Evolutionary conservation across 2,113 vertebrate genomes (phyloP).

Genomic region (Nettapus auritus): DNA sequence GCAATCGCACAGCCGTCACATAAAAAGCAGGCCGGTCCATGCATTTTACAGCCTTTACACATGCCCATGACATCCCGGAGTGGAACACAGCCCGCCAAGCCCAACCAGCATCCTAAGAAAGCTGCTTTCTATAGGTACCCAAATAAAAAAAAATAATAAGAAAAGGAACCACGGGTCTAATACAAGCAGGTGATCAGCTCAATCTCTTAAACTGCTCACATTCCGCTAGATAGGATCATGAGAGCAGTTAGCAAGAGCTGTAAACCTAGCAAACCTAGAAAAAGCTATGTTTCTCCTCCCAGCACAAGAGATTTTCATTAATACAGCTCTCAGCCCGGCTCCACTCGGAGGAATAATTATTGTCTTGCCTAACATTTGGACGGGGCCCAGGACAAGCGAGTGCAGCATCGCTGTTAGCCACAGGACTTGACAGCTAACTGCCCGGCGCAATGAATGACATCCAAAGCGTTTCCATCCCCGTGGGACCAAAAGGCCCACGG

Average conservation of each 20-base stretch:
- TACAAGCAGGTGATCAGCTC: background rate
- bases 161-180: background rate
- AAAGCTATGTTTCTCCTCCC: background rate
- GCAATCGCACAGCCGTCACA: background rate
- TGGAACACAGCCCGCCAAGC: conserved; percentile 39
- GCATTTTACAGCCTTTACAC: conserved; percentile 60
- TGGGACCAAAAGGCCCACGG: conserved; percentile 28
- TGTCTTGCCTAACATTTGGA: background rate
- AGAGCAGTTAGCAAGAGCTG: background rate
- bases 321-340: background rate
- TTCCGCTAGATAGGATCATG: background rate
- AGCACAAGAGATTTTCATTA: background rate
- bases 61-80: conserved; percentile 29
- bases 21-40: background rate
- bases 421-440: conserved; percentile 40
- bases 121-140: background rate
- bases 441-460: conserved; percentile 8
- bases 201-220: background rate
- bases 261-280: too few relatives aligned
- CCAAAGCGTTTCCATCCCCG: background rate
- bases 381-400: background rate
- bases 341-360: background rate
- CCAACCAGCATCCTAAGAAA: conserved; percentile 11
- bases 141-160: background rate
- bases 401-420: background rate